Evolutionary conservation across 2,113 vertebrate species (phyloP), one percentile per base, ranked within the genome.

Genomic region (Apeltes quadracus): DNA sequence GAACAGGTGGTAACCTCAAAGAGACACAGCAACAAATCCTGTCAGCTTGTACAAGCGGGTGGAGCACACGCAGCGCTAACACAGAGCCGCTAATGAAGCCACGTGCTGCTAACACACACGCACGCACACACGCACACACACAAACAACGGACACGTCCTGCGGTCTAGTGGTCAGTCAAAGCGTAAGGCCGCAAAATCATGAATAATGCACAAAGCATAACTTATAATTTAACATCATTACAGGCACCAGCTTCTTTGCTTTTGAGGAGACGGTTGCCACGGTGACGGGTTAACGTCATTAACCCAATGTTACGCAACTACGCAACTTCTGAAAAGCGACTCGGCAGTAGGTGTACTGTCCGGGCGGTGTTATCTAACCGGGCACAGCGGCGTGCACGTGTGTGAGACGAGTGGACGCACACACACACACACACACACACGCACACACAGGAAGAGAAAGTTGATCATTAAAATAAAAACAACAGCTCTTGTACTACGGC

Each of bases 1-100:
- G 27, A 88, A 83, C 84, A 82, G 79, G 85, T 87, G 82, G 81
- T 48, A 76, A 75, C 75, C 79, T 79, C 76, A 72, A 61, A 83
- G 75, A 80, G 80, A 69, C 76, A 50, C 63, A 43, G 69, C 75
- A 27, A 71, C 79, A 7, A 70, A 23, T 72, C 67, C 64, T 81
- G 73, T 69, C 73, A 36, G 71, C 59, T 41, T 58, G 32, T 64
- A 39, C 48, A 72, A 61, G 22, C 81, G 29, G 74, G 56, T 36
- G 51, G 38, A 3, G 9, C 22, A 25, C 41, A 23, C 0, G 4
- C 55, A 11, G 15, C 55, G 5, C 46, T 62, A 73, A 75, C 69
- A 75, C 43, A 16, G 50, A 66, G 63, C 64, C 44, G 76, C 64
- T 83, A 71, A 81, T 66, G 61, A 88, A 76, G 67, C 4, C 10